phyloP scores from a whole-genome alignment of 2,797 vertebrate species.

The Chrosomus eos region DNA sequence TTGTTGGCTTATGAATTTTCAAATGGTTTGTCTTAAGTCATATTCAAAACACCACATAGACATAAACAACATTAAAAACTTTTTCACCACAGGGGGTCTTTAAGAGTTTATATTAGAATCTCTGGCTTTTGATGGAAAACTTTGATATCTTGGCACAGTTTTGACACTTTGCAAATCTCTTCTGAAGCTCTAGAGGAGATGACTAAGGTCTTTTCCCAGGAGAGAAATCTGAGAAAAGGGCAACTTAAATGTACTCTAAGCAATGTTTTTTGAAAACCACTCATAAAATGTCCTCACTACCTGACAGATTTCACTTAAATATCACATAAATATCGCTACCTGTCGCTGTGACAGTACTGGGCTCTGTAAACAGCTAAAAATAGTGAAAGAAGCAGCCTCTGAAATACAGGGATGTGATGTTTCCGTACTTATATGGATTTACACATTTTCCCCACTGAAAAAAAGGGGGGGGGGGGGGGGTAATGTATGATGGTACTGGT shows the following conservation, averaged over 20 bases:
- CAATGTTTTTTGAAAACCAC: neutral
- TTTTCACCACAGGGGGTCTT: too few species aligned
- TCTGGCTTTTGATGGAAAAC: neutral
- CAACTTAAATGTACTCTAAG: neutral
- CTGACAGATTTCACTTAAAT: neutral
- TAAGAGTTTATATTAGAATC: neutral
- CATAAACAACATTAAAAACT: too few species aligned
- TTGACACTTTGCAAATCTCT: neutral
- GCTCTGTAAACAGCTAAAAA: slow-evolving; percentile 9
- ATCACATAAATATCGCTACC: neutral
- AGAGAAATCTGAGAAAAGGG: too few species aligned
- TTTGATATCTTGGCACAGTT: neutral
- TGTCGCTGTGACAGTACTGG: neutral
- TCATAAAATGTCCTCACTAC: neutral
- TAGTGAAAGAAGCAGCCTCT: neutral
- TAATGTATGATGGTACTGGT: too few species aligned
- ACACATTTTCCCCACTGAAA: too few species aligned
- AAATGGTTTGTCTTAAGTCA: too few species aligned
- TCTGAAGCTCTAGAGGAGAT: too few species aligned
- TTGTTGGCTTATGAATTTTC: too few species aligned
- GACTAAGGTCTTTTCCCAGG: too few species aligned
- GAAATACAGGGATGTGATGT: neutral
- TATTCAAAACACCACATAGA: too few species aligned
- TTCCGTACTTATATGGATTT: too few species aligned
- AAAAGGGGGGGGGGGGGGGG: too few species aligned